A percentile compares a stretch with the other conserved stretches of the same genome.
Conservation (phyloP, 2,797 vertebrate genomes). For the Vipera ursinii region DNA sequence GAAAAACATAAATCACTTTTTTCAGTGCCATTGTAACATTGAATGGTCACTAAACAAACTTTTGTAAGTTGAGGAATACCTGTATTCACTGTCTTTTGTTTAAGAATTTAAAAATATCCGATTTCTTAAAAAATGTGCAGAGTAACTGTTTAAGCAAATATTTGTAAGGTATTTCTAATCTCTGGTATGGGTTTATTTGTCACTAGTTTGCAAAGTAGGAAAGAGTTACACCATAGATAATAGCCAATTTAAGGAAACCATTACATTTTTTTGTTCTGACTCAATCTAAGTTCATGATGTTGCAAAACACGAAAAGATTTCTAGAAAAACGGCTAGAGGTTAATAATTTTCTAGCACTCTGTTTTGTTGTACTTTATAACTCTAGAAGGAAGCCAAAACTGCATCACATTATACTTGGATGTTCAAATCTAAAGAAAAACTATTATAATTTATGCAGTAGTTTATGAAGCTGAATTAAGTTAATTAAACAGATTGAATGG, state of each 20-base stretch:
- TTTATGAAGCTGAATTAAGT: background rate
- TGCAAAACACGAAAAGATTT: background rate
- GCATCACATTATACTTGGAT: background rate
- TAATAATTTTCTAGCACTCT: background rate
- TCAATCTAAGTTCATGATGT: background rate
- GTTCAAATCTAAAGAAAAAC: background rate
- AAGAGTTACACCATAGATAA: slow-evolving; percentile 9
- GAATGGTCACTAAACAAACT: background rate
- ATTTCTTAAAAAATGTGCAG: slow-evolving; percentile 1
- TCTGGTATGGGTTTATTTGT: background rate
- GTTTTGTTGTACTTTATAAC: background rate
- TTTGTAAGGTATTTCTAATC: slow-evolving; percentile 13
- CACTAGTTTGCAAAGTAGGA: slow-evolving; percentile 9
- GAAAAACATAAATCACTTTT: background rate
- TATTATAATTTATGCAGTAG: background rate
- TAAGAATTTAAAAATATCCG: background rate
- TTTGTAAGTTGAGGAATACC: background rate
- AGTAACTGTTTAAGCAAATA: background rate
- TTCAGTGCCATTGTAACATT: background rate
- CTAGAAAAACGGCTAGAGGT: background rate
- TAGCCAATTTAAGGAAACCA: background rate
- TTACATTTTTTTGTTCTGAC: slow-evolving; percentile 11
- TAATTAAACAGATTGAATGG: background rate
- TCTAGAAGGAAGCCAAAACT: background rate
- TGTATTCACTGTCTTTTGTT: background rate